Evolutionary conservation across 2,797 vertebrate genomes (phyloP), one percentile per base, ranked within the genome.

Genomic region (Enteromius afrohamiltoni): DNA sequence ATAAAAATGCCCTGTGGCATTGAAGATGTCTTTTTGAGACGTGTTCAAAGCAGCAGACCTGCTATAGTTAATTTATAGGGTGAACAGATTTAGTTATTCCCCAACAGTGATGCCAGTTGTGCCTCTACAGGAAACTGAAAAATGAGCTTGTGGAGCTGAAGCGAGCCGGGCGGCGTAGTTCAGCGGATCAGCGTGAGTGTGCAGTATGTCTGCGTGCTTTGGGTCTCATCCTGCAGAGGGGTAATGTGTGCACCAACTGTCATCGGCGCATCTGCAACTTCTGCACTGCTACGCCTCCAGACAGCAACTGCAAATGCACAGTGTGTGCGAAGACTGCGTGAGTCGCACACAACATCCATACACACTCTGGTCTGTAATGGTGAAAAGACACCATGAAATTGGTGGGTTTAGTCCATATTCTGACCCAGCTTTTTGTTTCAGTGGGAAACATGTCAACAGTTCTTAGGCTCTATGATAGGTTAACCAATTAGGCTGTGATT

Each of bases 131-230:
- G 92, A 98, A 96, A 88, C 73, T 99, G 88, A 99, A 99, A 92
- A 99, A 99, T 34, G 98, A 99, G 88, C 95, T 99, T 70, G 85
- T 99, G 88, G 97, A 98, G 90, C 96, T 95, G 86, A 96, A 95
- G 88, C 93, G 93, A 19, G 96, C 93, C 89, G 96, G 97, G 0
- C 81, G 89, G n/a, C 94, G 93, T 0, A 92, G 91, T 47, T 95
- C 97, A 42, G 86, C 88, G 14, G 93, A 89, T 84, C 92, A 95
- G 67, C 94, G 96, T 26, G 91, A 96, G 84, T 99, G 98, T 69
- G 92, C 93, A 42, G 95, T 96, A 88, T 99, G 98, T 90, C 93
- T 96, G 87, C 97, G 95, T 83, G 90, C 91, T 29, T 86, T 99
- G 90, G 98, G 98, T 37, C 92, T 99, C 16, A 95, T 99, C 88